Conservation (phyloP, 2,113 vertebrate genomes). For the Catharus fuscescens region DNA sequence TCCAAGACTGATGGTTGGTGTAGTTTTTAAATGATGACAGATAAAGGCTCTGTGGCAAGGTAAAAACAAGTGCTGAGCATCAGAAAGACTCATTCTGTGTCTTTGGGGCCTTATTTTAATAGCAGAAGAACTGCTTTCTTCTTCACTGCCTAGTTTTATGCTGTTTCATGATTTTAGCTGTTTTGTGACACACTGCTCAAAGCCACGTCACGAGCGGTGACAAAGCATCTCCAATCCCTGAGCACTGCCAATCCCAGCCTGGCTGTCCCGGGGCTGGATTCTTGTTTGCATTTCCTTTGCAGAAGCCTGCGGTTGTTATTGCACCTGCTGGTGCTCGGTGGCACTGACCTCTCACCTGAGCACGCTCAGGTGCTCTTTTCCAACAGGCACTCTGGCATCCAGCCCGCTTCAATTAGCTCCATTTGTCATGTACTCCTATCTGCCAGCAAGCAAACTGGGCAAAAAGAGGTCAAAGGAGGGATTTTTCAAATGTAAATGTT, state of each 20-base stretch:
- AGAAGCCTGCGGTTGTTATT: slow-evolving; percentile 66
- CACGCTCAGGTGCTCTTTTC: slow-evolving; percentile 50
- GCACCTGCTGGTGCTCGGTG: slow-evolving; percentile 73
- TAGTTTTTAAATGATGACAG: neutral
- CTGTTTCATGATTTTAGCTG: neutral
- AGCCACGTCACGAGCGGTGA: neutral
- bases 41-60: slow-evolving; percentile 7
- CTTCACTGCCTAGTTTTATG: neutral
- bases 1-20: neutral
- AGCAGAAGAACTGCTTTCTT: slow-evolving; percentile 10
- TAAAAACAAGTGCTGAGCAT: slow-evolving; percentile 22
- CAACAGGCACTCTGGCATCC: slow-evolving; percentile 51
- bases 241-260: slow-evolving; percentile 39
- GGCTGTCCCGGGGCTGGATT: neutral
- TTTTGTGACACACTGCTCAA: neutral
- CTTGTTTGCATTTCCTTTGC: slow-evolving; percentile 68
- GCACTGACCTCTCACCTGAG: slow-evolving; percentile 66
- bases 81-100: neutral
- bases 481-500: slow-evolving; percentile 56
- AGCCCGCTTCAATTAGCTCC: slow-evolving; percentile 56
- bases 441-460: slow-evolving; percentile 24
- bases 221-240: neutral
- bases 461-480: slow-evolving; percentile 48
- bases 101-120: neutral
- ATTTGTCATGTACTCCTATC: slow-evolving; percentile 62